A percentile compares a stretch with the other conserved stretches of the same genome.
These are phyloP conservation scores for Trichechus manatus DNA, from an alignment of 2,113 vertebrate genomes.

Conservation along the genomic window DNA sequence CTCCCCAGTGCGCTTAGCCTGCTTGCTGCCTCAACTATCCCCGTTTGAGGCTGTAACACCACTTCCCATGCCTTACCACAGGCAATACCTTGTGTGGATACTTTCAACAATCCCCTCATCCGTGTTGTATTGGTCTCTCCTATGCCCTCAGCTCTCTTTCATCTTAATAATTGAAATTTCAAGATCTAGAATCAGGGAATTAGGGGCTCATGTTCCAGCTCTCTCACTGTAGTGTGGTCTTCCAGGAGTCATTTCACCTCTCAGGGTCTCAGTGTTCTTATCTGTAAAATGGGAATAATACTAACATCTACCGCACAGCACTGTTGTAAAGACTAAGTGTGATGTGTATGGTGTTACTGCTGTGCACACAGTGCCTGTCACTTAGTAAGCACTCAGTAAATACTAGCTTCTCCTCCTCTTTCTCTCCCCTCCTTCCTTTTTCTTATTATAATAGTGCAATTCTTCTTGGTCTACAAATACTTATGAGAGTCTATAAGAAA, in stretches of 20 bases:
- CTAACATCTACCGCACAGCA: background rate
- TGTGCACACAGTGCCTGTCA: background rate
- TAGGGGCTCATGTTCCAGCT: background rate
- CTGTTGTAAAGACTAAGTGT: background rate
- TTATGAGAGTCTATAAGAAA: background rate
- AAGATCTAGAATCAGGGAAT: background rate
- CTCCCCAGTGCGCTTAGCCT: background rate
- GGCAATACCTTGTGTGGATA: background rate
- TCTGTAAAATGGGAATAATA: background rate
- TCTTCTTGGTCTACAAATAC: background rate
- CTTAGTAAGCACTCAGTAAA: background rate
- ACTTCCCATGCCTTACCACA: background rate
- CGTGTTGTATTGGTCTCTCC: background rate
- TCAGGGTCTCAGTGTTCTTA: too few species aligned
- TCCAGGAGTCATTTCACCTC: background rate
- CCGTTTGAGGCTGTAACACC: background rate
- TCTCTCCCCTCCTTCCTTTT: background rate
- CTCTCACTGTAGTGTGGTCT: background rate
- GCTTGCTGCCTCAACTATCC: background rate
- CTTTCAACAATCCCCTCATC: background rate
- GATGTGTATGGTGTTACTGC: background rate
- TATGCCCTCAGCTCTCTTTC: background rate
- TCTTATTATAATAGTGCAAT: background rate
- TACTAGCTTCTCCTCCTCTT: background rate
- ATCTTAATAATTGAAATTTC: background rate